A percentile compares a stretch with the other conserved stretches of the same genome.
Evolutionary conservation across 2,888 invertebrate species (phyloP).

Genomic region (Serrognathus titanus): DNA sequence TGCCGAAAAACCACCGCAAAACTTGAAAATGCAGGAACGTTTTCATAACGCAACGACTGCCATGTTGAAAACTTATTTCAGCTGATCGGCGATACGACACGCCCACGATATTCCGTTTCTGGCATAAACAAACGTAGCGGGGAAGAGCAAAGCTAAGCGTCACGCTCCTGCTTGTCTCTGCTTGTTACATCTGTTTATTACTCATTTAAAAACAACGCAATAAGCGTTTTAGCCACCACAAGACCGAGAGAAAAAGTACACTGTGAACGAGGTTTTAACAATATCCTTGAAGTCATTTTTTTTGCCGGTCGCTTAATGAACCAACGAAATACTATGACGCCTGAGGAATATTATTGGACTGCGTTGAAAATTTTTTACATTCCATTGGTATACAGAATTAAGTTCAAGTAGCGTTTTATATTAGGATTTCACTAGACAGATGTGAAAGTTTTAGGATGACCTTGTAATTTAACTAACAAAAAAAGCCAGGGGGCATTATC

Average conservation of each 20-base stretch:
- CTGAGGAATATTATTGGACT: no score
- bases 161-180: constrained; percentile 6
- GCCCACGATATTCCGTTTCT: constrained; percentile 43
- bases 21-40: constrained; percentile 17
- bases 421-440: neutral
- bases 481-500: constrained; percentile 20
- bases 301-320: no score
- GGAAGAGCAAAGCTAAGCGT: constrained; percentile 8
- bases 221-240: constrained; percentile 2
- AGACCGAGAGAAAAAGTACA: neutral
- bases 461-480: constrained; percentile 29
- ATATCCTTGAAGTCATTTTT: neutral
- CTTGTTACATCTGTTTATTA: constrained; percentile 14
- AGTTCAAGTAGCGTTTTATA: no score
- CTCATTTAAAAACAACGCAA: constrained; percentile 20
- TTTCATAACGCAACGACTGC: constrained; percentile 27
- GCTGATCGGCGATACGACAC: constrained; percentile 43
- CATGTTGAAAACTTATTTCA: constrained; percentile 41
- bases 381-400: no score
- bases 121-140: constrained; percentile 31
- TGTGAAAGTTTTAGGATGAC: constrained; percentile 37
- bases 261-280: neutral
- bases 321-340: neutral
- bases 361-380: no score
- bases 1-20: no score